Base-by-base conservation (phyloP, 2,113 vertebrate species). In the Mugil cephalus region DNA sequence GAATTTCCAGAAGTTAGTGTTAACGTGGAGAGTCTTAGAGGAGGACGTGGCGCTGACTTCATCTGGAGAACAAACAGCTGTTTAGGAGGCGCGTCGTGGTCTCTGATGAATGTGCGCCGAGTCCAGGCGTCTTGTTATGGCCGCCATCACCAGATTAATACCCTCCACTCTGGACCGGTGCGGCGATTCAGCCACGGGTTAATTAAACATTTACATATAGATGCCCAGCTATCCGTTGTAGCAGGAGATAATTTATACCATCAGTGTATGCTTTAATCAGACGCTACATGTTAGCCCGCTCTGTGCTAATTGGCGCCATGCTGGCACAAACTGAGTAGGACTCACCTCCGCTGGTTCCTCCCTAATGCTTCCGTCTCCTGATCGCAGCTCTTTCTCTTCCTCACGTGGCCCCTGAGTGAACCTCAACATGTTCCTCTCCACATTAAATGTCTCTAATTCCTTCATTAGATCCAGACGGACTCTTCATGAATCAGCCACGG, bases 191-290 rank as follows among this genome's bases (percentile, higher is more conserved):
- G 95, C 95, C 90, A 83, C 70, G 95, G 96, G 96, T 98, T 98
- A 99, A 99, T 99, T 97, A 98, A 98, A 98, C 97, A 98, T 97
- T 98, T 99, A 97, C 97, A 98, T 97, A 97, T 91, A 98, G 96
- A 96, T 95, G 95, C 94, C 78, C 93, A 87, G 94, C 94, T 91
- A 96, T 96, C 93, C 94, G 94, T 97, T 92, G 95, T 94, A 91
- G 93, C 84, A 69, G 88, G 93, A 75, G 64, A 68, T 97, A 96
- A 93, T 93, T 94, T 93, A 94, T 89, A 86, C 86, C 88, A 89
- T 89, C 91, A 91, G 96, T 95, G 91, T 90, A 94, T 94, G 87
- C 94, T 97, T 98, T 96, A 96, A 97, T 98, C 96, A 96, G 95
- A 92, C 92, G 92, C 95, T 87, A 81, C 94, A 69, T 96, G 95